Percentiles rank a stretch among this genome's conserved stretches.
Evolutionary conservation across 2,113 vertebrate species (phyloP).

Genomic region (Tautogolabrus adspersus): DNA sequence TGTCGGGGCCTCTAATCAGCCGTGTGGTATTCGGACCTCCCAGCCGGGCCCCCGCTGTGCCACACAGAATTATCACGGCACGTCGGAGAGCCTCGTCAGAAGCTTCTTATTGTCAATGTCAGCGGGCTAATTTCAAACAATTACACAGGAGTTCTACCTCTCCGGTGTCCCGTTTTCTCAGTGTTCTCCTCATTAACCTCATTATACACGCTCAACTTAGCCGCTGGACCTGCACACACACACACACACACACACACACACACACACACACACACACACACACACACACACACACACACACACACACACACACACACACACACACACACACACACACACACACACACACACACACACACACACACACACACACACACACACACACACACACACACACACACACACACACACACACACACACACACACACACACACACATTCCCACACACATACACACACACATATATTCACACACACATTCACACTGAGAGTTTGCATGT

Average conservation of each 20-base stretch:
- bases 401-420: slow-evolving; percentile 34
- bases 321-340: slow-evolving; percentile 30
- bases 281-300: slow-evolving; percentile 26
- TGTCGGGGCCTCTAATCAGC: slow-evolving; percentile 80
- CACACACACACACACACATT: not conserved
- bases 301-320: slow-evolving; percentile 26
- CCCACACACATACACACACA: slow-evolving; percentile 31
- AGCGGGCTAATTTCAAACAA: slow-evolving; percentile 78
- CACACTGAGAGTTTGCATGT: not conserved
- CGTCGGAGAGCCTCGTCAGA: slow-evolving; percentile 49
- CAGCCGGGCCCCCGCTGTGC: slow-evolving; percentile 60
- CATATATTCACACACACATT: slow-evolving; percentile 28
- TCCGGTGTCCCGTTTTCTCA: slow-evolving; percentile 47
- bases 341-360: slow-evolving; percentile 14
- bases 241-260: slow-evolving; percentile 14
- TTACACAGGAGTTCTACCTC: slow-evolving; percentile 63
- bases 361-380: slow-evolving; percentile 22
- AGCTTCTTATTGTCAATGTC: slow-evolving; percentile 80
- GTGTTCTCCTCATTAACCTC: slow-evolving; percentile 57
- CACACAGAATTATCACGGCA: slow-evolving; percentile 67
- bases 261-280: slow-evolving; percentile 14
- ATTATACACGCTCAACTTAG: slow-evolving; percentile 45
- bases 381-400: not conserved
- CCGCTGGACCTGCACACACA: slow-evolving; percentile 21
- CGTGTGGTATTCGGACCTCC: slow-evolving; percentile 81